Conservation (phyloP, 2,797 vertebrate species). For the Gobio occitaniae region DNA sequence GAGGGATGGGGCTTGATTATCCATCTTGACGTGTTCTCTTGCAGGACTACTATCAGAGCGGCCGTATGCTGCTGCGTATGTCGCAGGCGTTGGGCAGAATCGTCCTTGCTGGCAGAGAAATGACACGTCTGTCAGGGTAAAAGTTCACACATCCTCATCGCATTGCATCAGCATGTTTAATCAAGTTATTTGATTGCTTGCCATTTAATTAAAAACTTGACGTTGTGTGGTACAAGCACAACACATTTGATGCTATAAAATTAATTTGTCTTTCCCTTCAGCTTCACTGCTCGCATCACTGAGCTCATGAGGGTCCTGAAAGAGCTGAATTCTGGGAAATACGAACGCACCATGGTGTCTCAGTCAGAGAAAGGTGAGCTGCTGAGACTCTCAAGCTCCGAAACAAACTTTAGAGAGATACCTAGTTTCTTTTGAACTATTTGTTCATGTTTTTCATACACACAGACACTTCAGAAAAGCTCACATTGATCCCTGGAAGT, state of each 20-base stretch:
- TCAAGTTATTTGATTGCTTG: not conserved
- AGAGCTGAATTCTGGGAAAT: constrained; percentile 93
- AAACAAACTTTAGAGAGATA: not conserved
- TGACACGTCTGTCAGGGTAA: constrained; percentile 97
- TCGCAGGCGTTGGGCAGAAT: constrained; percentile 96
- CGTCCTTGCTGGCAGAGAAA: constrained; percentile 94
- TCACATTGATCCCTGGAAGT: constrained; percentile 85
- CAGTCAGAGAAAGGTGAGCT: constrained; percentile 86
- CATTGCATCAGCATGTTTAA: not conserved
- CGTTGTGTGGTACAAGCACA: not conserved
- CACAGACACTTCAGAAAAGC: constrained; percentile 70
- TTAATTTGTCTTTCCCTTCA: constrained; percentile 61
- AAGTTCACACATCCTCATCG: constrained; percentile 27
- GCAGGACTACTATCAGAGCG: constrained; percentile 98
- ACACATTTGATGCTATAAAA: not conserved
- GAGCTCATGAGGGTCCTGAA: constrained; percentile 95
- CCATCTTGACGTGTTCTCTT: not conserved
- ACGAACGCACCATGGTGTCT: constrained; percentile 94
- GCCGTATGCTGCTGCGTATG: constrained; percentile 96
- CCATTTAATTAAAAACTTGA: not conserved
- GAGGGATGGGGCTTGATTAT: not conserved
- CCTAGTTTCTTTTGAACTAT: not conserved
- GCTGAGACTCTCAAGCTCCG: not conserved
- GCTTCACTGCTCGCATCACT: constrained; percentile 95
- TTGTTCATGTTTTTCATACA: constrained; percentile 67